phyloP scores from a whole-genome alignment of 2,113 vertebrate genomes.

The Lipotes vexillifer region DNA sequence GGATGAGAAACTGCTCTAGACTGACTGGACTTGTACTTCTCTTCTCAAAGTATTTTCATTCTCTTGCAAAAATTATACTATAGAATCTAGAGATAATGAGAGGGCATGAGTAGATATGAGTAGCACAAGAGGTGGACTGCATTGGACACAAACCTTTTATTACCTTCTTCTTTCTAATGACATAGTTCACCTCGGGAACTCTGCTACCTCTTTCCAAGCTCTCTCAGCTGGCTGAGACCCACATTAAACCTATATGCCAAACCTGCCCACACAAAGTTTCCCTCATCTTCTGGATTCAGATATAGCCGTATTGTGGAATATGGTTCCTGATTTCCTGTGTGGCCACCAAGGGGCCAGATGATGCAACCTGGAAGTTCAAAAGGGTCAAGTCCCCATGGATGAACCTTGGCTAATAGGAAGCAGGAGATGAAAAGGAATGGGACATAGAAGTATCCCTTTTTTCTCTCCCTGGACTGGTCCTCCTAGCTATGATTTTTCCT shows the following conservation, averaged over 20 bases:
- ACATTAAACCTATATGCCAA: neutral
- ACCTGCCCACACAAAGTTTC: no score
- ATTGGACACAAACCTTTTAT: no score
- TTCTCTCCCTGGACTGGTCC: neutral
- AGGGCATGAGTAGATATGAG: neutral
- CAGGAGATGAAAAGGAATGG: neutral
- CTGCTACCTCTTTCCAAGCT: neutral
- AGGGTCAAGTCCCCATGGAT: neutral
- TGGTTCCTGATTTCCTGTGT: neutral
- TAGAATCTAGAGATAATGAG: neutral
- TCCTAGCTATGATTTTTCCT: neutral
- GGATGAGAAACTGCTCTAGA: neutral
- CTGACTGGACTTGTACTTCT: fast-evolving
- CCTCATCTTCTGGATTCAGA: neutral
- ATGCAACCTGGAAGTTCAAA: neutral
- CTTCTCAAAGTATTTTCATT: neutral
- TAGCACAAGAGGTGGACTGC: fast-evolving
- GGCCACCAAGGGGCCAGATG: neutral
- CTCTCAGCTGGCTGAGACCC: neutral
- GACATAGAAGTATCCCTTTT: neutral
- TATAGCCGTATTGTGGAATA: fast-evolving
- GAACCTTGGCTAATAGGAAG: neutral
- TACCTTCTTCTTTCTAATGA: neutral
- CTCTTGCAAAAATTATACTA: neutral
- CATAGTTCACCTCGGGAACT: neutral